Percentiles rank a stretch among this genome's conserved stretches.
phyloP scores from a whole-genome alignment of 2,113 vertebrate genomes.

The Oryzias woworae region DNA sequence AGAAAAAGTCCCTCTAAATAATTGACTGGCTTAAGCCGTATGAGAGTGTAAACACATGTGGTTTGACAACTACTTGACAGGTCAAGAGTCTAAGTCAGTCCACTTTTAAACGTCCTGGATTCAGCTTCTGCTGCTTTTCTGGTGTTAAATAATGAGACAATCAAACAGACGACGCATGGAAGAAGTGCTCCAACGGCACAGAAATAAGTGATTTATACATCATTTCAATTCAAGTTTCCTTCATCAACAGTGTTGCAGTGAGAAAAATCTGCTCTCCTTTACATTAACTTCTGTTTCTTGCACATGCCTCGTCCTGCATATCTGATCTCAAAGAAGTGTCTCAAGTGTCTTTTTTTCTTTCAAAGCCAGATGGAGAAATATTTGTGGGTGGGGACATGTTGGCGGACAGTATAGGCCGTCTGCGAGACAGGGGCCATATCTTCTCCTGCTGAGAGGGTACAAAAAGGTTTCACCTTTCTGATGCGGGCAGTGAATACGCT shows the following conservation, averaged over 20 bases:
- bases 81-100: slow-evolving; percentile 61
- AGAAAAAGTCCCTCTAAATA: slow-evolving; percentile 17
- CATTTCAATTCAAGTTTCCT: slow-evolving; percentile 17
- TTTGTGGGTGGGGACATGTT: slow-evolving; percentile 4
- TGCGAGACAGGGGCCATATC: slow-evolving; percentile 7
- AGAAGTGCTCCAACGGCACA: slow-evolving; percentile 44
- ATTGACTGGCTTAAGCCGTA: slow-evolving; percentile 37
- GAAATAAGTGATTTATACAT: slow-evolving; percentile 17
- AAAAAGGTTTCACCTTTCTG: slow-evolving; percentile 20
- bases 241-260: slow-evolving; percentile 3
- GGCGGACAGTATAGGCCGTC: slow-evolving; percentile 1
- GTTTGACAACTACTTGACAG: slow-evolving; percentile 54
- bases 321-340: slow-evolving; percentile 12
- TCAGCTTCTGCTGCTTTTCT: slow-evolving; percentile 50
- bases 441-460: slow-evolving; percentile 5
- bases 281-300: slow-evolving; percentile 5
- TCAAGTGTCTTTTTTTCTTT: slow-evolving; percentile 18
- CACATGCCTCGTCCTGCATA: slow-evolving; percentile 25
- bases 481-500: slow-evolving; percentile 25
- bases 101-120: slow-evolving; percentile 48
- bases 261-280: slow-evolving; percentile 1
- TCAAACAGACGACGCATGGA: slow-evolving; percentile 26
- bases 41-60: slow-evolving; percentile 26
- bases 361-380: slow-evolving; percentile 11
- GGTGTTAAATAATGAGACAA: slow-evolving; percentile 35